Base-by-base conservation (phyloP, 1,140 invertebrate species). In the Drosophila eugracilis region DNA sequence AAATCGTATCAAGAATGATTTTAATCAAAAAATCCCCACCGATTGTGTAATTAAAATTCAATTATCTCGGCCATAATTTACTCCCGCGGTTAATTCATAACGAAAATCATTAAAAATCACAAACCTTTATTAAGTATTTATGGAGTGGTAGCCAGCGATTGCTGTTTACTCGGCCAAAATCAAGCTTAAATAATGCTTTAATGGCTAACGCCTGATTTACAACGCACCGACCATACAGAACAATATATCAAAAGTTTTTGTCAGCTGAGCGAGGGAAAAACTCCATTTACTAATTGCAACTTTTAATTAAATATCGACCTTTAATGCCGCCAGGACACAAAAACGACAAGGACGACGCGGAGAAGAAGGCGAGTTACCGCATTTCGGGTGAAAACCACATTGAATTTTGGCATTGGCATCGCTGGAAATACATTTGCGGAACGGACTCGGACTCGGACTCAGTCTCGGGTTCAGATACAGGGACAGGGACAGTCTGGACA, bases 261-360 rank as follows among this genome's bases (percentile, higher is more conserved):
- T 44, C 47, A 52, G 32, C 44, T 45, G 45, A 26, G 34, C 47
- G 15, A 14, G 26, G 12, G 7, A 45, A 60, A 53, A 50, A 41
- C 10, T 21, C 24, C 22, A 53, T 45, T 66, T 83, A 60, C 66
- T 67, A 72, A 83, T 79, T 83, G 80, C 63, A 75, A 75, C 32
- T 75, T 85, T 84, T 84, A 86, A 84, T 84, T 80, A 76, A 86
- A 80, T 67, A 86, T 80, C 76, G 57, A 80, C 57, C 57, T 74
- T 74, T 63, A 74, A 74, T 74, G 34, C 42, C 36, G 32, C 32
- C 44, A 28, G 36, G 24, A 19, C 37, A 32, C 9, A 48, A 44
- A 30, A 72, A 30, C 32, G n/a, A 26, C 66, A 52, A 48, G 42
- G 69, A 73, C 34, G 36, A 53, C 7, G 28, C 14, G 41, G 47